A percentile compares a stretch with the other conserved stretches of the same genome.
Conservation (phyloP, 1,140 invertebrate species). For the Sesamia nonagrioides region DNA sequence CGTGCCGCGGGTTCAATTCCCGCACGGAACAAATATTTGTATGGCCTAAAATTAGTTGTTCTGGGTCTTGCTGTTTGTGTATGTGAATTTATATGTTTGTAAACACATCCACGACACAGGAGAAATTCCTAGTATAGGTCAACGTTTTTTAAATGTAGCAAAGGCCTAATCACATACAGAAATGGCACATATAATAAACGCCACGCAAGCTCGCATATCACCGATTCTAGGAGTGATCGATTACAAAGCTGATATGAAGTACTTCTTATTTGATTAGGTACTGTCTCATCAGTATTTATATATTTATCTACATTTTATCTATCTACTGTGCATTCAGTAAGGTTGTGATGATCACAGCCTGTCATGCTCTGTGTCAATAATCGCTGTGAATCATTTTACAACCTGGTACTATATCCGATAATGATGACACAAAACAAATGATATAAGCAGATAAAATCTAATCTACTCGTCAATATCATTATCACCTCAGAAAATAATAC, state of each 20-base stretch:
- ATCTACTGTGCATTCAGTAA: not conserved
- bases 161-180: no score
- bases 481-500: not conserved
- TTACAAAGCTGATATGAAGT: constrained; percentile 7
- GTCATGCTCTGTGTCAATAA: constrained; percentile 19
- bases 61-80: no score
- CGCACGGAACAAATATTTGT: no score
- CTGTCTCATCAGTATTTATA: constrained; percentile 19
- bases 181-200: no score
- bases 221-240: not conserved
- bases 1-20: no score
- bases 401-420: not conserved
- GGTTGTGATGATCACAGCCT: constrained; percentile 16
- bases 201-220: no score
- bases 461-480: not conserved
- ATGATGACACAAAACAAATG: not conserved
- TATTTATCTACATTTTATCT: constrained; percentile 7
- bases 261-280: constrained; percentile 25
- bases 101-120: no score
- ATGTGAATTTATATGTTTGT: no score
- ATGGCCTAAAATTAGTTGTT: no score
- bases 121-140: no score
- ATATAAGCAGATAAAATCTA: not conserved
- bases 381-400: not conserved
- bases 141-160: no score